These are phyloP conservation scores for Anthophora plumipes DNA, from an alignment of 2,888 invertebrate genomes.

Conservation along the genomic window DNA sequence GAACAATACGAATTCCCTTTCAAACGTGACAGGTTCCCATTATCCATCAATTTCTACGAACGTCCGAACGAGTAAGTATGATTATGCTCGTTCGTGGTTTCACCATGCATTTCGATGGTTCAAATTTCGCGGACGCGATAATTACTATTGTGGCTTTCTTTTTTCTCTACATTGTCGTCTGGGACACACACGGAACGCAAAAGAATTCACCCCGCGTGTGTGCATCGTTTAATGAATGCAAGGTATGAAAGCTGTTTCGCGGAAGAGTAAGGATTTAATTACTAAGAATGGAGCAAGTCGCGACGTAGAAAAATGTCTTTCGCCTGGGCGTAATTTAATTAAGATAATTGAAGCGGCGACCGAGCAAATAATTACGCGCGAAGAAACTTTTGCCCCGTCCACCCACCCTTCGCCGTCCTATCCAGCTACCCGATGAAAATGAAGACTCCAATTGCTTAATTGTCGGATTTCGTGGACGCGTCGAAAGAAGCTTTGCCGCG, in stretches of 20 bases:
- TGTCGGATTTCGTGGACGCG: neutral
- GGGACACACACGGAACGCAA: conserved; percentile 1
- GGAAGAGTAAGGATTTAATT: conserved; percentile 51
- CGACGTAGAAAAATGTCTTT: conserved; percentile 29
- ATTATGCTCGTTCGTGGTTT: conserved; percentile 6
- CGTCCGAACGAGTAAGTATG: conserved; percentile 2
- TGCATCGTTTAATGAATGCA: conserved; percentile 26
- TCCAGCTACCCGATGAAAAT: neutral
- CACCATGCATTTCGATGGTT: conserved; percentile 57
- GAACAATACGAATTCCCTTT: conserved; percentile 42
- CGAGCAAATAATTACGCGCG: conserved; percentile 7
- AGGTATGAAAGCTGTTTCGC: conserved; percentile 24
- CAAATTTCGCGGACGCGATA: conserved; percentile 74
- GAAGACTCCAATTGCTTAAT: conserved; percentile 11
- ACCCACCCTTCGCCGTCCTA: neutral
- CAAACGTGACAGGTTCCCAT: conserved; percentile 49
- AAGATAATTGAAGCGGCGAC: conserved; percentile 23
- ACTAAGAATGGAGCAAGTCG: conserved; percentile 30
- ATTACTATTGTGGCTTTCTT: conserved; percentile 21
- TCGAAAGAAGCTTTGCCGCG: neutral
- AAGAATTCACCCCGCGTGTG: conserved; percentile 20
- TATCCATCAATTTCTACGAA: conserved; percentile 68
- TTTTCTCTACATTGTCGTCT: conserved; percentile 35
- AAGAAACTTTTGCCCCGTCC: neutral
- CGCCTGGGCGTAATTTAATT: conserved; percentile 33